Conservation (phyloP, 2,113 vertebrate species). For the Zapornia atra region DNA sequence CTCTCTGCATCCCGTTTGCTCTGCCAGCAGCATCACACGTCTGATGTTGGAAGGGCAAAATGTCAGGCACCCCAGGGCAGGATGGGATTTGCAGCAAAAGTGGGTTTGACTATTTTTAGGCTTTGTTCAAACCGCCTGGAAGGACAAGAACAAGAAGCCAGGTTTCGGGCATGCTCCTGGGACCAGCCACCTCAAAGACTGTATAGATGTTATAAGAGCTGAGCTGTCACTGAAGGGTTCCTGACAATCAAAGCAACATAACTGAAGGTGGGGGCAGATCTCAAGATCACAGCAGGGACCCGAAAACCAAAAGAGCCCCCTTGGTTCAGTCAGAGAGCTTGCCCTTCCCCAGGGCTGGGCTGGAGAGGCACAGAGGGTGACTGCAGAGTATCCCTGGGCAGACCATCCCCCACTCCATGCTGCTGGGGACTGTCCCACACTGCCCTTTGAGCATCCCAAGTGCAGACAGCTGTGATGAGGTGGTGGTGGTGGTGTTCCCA, state of each 20-base stretch:
- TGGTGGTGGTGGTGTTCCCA: not conserved
- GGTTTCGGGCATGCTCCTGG: not conserved
- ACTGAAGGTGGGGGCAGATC: not conserved
- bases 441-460: not conserved
- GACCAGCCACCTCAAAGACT: rapidly evolving
- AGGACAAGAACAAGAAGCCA: not conserved
- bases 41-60: rapidly evolving
- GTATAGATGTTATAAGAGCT: not conserved
- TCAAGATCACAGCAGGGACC: not conserved
- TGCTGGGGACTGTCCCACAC: not conserved
- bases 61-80: not conserved
- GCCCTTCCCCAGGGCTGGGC: not conserved
- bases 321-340: not conserved
- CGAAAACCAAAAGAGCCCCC: not conserved
- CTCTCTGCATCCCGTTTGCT: not conserved
- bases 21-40: rapidly evolving
- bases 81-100: not conserved
- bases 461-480: not conserved
- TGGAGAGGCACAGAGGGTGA: not conserved
- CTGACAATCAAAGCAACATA: rapidly evolving
- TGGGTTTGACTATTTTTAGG: not conserved
- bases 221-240: not conserved
- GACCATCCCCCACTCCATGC: not conserved
- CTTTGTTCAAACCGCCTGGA: not conserved
- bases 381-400: not conserved